Evolutionary conservation across 2,113 vertebrate species (phyloP).

Genomic region (Thomomys bottae): DNA sequence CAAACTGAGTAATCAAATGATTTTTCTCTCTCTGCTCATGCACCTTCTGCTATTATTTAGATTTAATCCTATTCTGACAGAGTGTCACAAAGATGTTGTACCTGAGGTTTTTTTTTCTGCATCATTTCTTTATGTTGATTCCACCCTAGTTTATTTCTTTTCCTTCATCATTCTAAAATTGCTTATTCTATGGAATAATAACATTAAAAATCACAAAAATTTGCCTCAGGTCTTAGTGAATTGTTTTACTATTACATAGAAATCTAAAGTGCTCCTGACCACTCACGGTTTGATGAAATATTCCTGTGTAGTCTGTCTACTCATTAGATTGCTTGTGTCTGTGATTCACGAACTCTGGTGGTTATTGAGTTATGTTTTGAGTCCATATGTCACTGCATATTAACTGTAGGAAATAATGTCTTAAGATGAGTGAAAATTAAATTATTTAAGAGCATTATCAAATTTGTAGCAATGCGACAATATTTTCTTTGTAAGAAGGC

Average conservation of each 20-base stretch:
- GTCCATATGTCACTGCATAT: neutral
- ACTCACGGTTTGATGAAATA: neutral
- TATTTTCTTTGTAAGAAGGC: neutral
- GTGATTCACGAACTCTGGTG: neutral
- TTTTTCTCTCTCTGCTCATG: neutral
- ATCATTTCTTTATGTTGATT: neutral
- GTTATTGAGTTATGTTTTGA: neutral
- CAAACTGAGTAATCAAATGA: neutral
- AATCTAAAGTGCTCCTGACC: neutral
- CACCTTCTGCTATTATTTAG: neutral
- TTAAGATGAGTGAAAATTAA: neutral
- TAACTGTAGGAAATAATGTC: neutral
- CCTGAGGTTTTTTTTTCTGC: neutral
- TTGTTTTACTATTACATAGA: neutral
- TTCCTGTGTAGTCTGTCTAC: neutral
- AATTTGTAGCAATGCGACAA: neutral
- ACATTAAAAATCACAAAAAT: neutral
- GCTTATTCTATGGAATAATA: neutral
- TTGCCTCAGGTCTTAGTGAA: neutral
- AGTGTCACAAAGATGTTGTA: neutral
- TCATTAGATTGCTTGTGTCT: neutral
- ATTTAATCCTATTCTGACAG: neutral
- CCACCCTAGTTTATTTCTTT: slow-evolving; percentile 1
- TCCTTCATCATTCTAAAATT: neutral
- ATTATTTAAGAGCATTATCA: slow-evolving; percentile 3